Evolutionary conservation across 53 echinoderm and acorn worm species (phyloP), one percentile per base, ranked within the genome.

Genomic region (Stichopus horrens): DNA sequence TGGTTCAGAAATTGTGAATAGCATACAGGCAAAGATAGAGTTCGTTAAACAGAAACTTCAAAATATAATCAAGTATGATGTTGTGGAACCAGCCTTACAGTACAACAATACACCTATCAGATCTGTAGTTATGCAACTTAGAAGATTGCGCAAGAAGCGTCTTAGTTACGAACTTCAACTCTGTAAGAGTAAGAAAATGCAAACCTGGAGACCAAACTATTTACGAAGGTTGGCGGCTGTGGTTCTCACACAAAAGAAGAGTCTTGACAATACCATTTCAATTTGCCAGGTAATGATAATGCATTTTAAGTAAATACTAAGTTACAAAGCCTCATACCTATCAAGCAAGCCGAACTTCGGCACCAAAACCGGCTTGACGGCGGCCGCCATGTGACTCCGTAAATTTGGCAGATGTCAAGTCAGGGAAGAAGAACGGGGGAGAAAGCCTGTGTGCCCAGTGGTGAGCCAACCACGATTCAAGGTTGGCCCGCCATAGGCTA

Each of bases 271-370:
- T 57, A 10, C 20, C 58, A 57, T 80, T 19, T 57, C 55, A 57
- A 52, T 80, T 21, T 80, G 58, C 80, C 58, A 80, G 56, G 80
- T 68, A 68, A 68, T 10, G n/a, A n/a, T n/a, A n/a, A n/a, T n/a
- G n/a, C n/a, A n/a, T n/a, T n/a, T n/a, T n/a, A n/a, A n/a, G n/a
- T n/a, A n/a, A n/a, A n/a, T n/a, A n/a, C n/a, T n/a, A n/a, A n/a
- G n/a, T n/a, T n/a, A n/a, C n/a, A n/a, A n/a, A n/a, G n/a, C n/a
- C n/a, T n/a, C n/a, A n/a, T n/a, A n/a, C n/a, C n/a, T n/a, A n/a
- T n/a, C n/a, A n/a, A n/a, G n/a, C n/a, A n/a, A n/a, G n/a, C n/a
- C n/a, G n/a, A n/a, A n/a, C n/a, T n/a, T n/a, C n/a, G n/a, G n/a
- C n/a, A n/a, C n/a, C n/a, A n/a, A n/a, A n/a, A n/a, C n/a, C n/a